These are phyloP conservation scores for Lymantria dispar DNA, from an alignment of 2,888 invertebrate genomes.

Conservation along the genomic window DNA sequence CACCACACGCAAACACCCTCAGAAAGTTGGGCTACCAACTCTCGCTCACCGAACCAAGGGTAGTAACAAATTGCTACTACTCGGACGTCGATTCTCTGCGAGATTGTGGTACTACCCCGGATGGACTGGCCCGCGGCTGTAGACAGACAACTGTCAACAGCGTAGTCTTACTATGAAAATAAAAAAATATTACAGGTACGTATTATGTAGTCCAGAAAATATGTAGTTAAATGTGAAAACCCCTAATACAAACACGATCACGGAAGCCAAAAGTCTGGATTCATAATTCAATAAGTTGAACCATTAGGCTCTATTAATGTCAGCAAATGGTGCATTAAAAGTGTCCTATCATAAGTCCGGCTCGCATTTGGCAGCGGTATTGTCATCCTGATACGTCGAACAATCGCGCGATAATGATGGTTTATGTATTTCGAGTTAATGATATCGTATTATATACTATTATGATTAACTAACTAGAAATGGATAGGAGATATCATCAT, in stretches of 20 bases:
- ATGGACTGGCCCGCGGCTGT: too few species aligned
- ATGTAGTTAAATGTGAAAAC: not conserved
- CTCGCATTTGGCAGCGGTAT: conserved; percentile 73
- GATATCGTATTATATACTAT: not conserved
- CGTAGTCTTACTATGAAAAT: too few species aligned
- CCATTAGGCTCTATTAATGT: conserved; percentile 60
- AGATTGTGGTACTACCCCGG: too few species aligned
- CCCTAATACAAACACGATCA: conserved; percentile 23
- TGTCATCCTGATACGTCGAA: conserved; percentile 77
- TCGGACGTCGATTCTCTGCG: too few species aligned
- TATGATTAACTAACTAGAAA: too few species aligned
- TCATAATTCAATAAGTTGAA: conserved; percentile 48
- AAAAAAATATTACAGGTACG: too few species aligned
- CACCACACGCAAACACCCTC: too few species aligned
- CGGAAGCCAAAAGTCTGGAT: conserved; percentile 41
- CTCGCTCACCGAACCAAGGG: too few species aligned
- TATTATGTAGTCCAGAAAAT: not conserved
- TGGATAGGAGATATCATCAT: too few species aligned
- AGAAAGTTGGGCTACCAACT: too few species aligned
- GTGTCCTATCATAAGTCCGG: conserved; percentile 65
- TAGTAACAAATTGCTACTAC: too few species aligned
- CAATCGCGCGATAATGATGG: conserved; percentile 70
- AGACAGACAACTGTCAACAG: too few species aligned
- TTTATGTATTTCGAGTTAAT: conserved; percentile 25
- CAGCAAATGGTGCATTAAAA: conserved; percentile 66